Conservation (phyloP, 2,888 invertebrate species). For the Brachyptera putata region DNA sequence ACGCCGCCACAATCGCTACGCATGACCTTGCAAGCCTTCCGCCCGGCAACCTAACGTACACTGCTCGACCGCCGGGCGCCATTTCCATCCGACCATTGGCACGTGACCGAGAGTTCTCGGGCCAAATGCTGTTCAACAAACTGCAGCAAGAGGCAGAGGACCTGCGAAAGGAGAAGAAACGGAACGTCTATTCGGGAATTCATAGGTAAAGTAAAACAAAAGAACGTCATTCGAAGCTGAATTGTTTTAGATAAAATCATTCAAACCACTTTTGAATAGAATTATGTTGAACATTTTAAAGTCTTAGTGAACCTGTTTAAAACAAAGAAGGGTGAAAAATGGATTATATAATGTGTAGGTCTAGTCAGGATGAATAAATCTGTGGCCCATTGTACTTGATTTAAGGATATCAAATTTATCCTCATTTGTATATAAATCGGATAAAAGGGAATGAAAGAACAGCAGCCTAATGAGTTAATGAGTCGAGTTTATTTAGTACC, state of each 20-base stretch:
- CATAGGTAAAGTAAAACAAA: slow-evolving; percentile 57
- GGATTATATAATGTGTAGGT: no score
- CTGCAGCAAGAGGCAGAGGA: slow-evolving; percentile 73
- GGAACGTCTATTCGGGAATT: slow-evolving; percentile 75
- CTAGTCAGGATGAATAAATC: no score
- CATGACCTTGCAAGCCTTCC: slow-evolving; percentile 57
- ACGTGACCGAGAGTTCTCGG: slow-evolving; percentile 56
- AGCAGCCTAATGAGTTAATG: no score
- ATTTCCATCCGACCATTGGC: slow-evolving; percentile 65
- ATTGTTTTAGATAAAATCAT: background rate
- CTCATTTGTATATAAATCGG: no score
- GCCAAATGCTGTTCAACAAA: slow-evolving; percentile 62
- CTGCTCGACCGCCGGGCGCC: slow-evolving; percentile 60
- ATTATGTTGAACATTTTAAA: no score
- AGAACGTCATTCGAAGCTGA: background rate
- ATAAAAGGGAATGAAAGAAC: no score
- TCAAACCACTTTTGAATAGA: no score
- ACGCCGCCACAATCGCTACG: slow-evolving; percentile 75
- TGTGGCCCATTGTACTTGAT: no score
- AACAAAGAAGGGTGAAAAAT: no score
- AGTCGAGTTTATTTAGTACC: no score
- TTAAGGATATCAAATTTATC: no score
- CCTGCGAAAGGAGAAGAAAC: slow-evolving; percentile 76
- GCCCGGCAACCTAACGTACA: slow-evolving; percentile 59
- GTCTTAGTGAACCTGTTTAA: no score